A percentile compares a stretch with the other conserved stretches of the same genome.
Evolutionary conservation across 2,797 vertebrate species (phyloP).

Genomic region (Discoglossus pictus): DNA sequence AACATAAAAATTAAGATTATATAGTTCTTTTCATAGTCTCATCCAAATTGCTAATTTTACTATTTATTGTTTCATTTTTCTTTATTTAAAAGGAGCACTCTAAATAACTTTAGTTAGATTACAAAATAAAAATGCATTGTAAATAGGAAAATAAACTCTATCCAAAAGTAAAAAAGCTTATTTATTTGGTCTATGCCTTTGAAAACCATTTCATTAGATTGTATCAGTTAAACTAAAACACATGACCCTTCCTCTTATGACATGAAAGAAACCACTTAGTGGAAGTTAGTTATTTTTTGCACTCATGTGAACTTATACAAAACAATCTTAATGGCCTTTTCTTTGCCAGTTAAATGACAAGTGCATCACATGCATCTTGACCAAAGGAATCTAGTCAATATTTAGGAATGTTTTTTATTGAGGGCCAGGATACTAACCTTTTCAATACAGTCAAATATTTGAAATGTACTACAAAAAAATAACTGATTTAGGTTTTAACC

Average conservation of each 20-base stretch:
- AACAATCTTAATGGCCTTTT: conserved; percentile 64
- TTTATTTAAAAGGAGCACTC: conserved; percentile 49
- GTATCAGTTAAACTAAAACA: conserved; percentile 76
- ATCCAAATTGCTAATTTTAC: conserved; percentile 17
- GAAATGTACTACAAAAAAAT: no score
- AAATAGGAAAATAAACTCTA: conserved; percentile 69
- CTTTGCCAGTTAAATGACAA: conserved; percentile 62
- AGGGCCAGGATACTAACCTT: conserved; percentile 58
- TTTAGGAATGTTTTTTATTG: conserved; percentile 77
- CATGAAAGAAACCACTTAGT: conserved; percentile 71
- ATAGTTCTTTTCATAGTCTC: no score
- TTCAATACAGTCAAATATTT: conserved; percentile 1
- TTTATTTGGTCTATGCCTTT: conserved; percentile 75
- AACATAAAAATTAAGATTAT: neutral
- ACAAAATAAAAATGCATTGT: conserved; percentile 67
- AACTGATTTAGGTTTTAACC: no score
- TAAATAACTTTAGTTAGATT: conserved; percentile 68
- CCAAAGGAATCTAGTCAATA: conserved; percentile 73
- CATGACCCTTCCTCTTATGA: conserved; percentile 71
- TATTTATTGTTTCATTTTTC: conserved; percentile 18
- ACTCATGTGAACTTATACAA: conserved; percentile 64
- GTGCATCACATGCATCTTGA: conserved; percentile 71
- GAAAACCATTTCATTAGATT: conserved; percentile 78
- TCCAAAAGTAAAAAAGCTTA: conserved; percentile 70
- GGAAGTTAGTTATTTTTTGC: conserved; percentile 53